Evolutionary conservation across 2,797 vertebrate species (phyloP), one percentile per base, ranked within the genome.

Genomic region (Buphagus erythrorhynchus): DNA sequence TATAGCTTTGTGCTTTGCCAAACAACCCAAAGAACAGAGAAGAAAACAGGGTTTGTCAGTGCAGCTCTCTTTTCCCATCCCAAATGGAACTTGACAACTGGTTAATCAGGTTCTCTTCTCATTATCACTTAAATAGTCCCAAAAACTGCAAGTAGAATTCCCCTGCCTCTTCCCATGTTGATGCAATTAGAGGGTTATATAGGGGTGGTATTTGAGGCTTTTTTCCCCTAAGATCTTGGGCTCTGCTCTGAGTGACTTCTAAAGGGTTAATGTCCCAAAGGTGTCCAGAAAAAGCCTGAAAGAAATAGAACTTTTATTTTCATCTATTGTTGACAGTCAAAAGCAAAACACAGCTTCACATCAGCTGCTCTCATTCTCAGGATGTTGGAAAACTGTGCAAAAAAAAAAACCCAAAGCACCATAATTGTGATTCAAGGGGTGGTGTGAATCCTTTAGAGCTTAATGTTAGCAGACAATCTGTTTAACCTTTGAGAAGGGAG

Each of bases 331-430:
- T 57, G 29, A 11, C 72, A 79, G 25, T 33, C 12, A 91, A 77
- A 84, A 49, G 28, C 22, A 84, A 62, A 91, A 42, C 42, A 18
- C 12, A 28, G 31, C 16, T 84, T 72, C 66, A 35, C 16, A 68
- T 54, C 51, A 45, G 58, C 29, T 72, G 8, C 26, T 87, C 9
- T 91, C 35, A 29, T 62, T 78, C 16, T 12, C 29, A 82, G 48
- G 20, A 63, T 8, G 16, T 0, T 82, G 63, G 33, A 79, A 93
- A 94, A 73, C 2, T 62, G 22, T 7, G 29, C 20, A 36, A 52
- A 33, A 36, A 21, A 21, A 0, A 0, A n/a, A 2, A 16, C 4
- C 22, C n/a, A 22, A 68, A 68, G 10, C 17, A 2, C 15, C 48
- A 26, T 48, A 62, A 40, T 74, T 40, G 14, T 66, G 33, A 80